Conservation (phyloP, 2,797 vertebrate genomes). For the Clarias pachynema region DNA sequence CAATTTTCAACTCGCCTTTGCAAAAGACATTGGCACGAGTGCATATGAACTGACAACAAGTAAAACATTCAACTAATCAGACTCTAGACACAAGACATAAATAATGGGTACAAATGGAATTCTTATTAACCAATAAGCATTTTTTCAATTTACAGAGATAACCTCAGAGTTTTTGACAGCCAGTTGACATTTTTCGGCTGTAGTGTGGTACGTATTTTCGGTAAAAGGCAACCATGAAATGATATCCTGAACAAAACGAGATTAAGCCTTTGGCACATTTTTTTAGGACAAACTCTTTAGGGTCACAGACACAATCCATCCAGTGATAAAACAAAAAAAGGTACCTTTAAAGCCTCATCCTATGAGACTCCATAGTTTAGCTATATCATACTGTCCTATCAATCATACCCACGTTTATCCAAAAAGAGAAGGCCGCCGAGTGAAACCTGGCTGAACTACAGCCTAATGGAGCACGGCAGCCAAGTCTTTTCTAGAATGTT, state of each 20-base stretch:
- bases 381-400: slow-evolving; percentile 36
- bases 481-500: slow-evolving; percentile 58
- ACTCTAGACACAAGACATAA: slow-evolving; percentile 56
- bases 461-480: slow-evolving; percentile 60
- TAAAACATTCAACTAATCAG: slow-evolving; percentile 63
- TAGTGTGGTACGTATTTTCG: neutral
- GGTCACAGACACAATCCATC: slow-evolving; percentile 21
- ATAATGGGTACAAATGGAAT: neutral
- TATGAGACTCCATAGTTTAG: slow-evolving; percentile 7
- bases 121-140: neutral
- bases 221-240: slow-evolving; percentile 2
- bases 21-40: slow-evolving; percentile 23
- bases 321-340: slow-evolving; percentile 28
- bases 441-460: slow-evolving; percentile 58
- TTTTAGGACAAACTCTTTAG: slow-evolving; percentile 2
- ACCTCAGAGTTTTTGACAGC: neutral
- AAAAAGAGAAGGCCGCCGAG: slow-evolving; percentile 40
- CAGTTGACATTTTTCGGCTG: neutral
- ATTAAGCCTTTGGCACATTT: neutral
- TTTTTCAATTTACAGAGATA: neutral
- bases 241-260: neutral
- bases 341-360: slow-evolving; percentile 4
- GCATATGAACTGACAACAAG: slow-evolving; percentile 35
- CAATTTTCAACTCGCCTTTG: slow-evolving; percentile 34
- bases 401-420: slow-evolving; percentile 31